A percentile compares a stretch with the other conserved stretches of the same genome.
phyloP scores from a whole-genome alignment of 2,113 vertebrate genomes.

The Cebidichthys violaceus region DNA sequence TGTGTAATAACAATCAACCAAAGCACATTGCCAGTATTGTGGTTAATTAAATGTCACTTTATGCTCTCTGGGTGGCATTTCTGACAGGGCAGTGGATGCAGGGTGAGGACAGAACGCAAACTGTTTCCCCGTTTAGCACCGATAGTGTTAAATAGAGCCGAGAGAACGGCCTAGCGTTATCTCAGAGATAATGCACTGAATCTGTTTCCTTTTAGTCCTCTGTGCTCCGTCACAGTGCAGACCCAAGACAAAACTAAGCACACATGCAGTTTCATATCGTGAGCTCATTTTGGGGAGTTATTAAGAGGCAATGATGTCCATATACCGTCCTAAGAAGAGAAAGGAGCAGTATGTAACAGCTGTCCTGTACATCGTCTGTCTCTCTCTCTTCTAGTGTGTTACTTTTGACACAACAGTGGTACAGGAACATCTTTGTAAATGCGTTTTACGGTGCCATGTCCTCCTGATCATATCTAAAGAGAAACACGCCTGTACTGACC shows the following conservation, averaged over 20 bases:
- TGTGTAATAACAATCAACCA: slow-evolving; percentile 46
- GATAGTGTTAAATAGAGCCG: background rate
- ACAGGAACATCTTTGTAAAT: background rate
- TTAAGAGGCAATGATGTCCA: slow-evolving; percentile 6
- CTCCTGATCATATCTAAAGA: slow-evolving; percentile 5
- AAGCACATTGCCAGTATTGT: slow-evolving; percentile 7
- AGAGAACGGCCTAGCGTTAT: background rate
- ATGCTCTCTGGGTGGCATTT: slow-evolving; percentile 27
- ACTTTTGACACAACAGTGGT: background rate
- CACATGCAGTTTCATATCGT: background rate
- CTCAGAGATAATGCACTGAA: background rate
- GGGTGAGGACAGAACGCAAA: slow-evolving; percentile 4
- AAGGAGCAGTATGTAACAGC: background rate
- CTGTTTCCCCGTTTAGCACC: slow-evolving; percentile 4
- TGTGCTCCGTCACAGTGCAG: slow-evolving; percentile 3
- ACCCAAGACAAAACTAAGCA: slow-evolving; percentile 1
- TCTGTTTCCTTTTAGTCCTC: background rate
- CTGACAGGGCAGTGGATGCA: slow-evolving; percentile 14
- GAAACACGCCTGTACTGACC: background rate
- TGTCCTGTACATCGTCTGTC: background rate
- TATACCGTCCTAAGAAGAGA: background rate
- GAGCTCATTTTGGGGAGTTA: slow-evolving; percentile 9
- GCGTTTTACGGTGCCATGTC: background rate
- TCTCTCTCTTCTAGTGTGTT: background rate
- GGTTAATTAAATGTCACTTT: slow-evolving; percentile 54